Base-by-base conservation (phyloP, 2,113 vertebrate species). In the Crotalus viridis region DNA sequence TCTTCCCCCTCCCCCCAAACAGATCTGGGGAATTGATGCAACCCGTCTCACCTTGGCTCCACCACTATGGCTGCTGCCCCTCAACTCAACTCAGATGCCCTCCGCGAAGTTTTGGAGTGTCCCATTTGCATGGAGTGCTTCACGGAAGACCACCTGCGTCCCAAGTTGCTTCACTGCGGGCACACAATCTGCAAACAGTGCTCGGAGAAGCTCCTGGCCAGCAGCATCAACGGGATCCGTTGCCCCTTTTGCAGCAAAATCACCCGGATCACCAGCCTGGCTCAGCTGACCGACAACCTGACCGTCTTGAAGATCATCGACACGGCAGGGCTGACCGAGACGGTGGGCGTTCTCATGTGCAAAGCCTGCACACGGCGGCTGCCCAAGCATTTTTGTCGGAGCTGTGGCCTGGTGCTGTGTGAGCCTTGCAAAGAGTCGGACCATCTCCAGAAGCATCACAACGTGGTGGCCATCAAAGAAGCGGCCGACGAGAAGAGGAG, bases 221-320 rank as follows among this genome's bases (percentile, higher is more conserved):
- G 97, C 88, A 99, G 98, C 93, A 99, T 99, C 94, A 99, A 99
- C 0, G 99, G 99, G 0, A 99, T 99, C 43, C 99, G 99, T 55
- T 99, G 99, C 94, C 99, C 99, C 28, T 99, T 99, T 85, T 99
- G 99, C 96, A 99, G 99, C 97, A 99, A 98, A 96, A 98, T 99
- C 85, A 99, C 99, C 0, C 98, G 98, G 19, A 99, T 99, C 97
- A 98, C 98, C 90, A 99, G 97, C 95, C 97, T 99, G 95, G 97
- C 98, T 6, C 99, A 99, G 96, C 97, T 99, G 96, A 98, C 98
- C 0, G 99, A 99, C 97, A 99, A 99, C 95, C 98, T 99, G 19
- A 99, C 99, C 0, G 98, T 99, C 94, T 97, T 99, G 91, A 99
- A 99, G 97, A 99, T 99, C 97, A 98, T 99, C 3, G 99, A 99